Conservation (phyloP, 2,113 vertebrate species). For the Leptobrachium ailaonicum region DNA sequence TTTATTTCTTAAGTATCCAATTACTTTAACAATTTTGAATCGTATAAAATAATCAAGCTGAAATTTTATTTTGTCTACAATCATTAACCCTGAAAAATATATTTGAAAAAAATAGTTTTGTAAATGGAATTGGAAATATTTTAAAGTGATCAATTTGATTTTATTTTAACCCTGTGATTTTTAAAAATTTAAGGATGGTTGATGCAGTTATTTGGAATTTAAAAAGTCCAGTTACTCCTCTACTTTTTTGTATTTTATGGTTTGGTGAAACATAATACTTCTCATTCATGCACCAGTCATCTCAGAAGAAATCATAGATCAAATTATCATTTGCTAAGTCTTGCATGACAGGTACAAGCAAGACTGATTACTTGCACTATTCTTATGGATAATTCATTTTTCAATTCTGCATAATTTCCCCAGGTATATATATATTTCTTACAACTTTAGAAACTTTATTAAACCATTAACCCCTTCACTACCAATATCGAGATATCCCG, state of each 20-base stretch:
- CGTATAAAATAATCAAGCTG: too few relatives aligned
- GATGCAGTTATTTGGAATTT: slow-evolving; percentile 16
- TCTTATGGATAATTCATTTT: slow-evolving; percentile 10
- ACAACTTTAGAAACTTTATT: too few relatives aligned
- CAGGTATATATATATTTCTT: slow-evolving; percentile 8
- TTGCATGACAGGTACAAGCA: slow-evolving; percentile 29
- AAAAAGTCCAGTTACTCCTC: neutral
- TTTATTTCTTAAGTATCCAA: too few relatives aligned
- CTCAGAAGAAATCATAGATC: slow-evolving; percentile 29
- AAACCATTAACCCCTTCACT: too few relatives aligned
- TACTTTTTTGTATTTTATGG: slow-evolving; percentile 17
- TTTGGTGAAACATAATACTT: slow-evolving; percentile 42
- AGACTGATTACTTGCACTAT: slow-evolving; percentile 39
- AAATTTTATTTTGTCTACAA: too few relatives aligned
- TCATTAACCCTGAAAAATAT: too few relatives aligned
- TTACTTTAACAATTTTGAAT: too few relatives aligned
- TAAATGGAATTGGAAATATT: too few relatives aligned
- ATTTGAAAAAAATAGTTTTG: too few relatives aligned
- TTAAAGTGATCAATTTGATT: neutral
- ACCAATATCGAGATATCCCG: too few relatives aligned
- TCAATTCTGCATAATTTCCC: slow-evolving; percentile 27
- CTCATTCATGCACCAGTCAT: slow-evolving; percentile 21
- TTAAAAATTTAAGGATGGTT: slow-evolving; percentile 27
- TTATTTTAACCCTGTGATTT: slow-evolving; percentile 1
- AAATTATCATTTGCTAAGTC: slow-evolving; percentile 42